A percentile compares a stretch with the other conserved stretches of the same genome.
Conservation (phyloP, 2,113 vertebrate species). For the Bothrops jararaca region DNA sequence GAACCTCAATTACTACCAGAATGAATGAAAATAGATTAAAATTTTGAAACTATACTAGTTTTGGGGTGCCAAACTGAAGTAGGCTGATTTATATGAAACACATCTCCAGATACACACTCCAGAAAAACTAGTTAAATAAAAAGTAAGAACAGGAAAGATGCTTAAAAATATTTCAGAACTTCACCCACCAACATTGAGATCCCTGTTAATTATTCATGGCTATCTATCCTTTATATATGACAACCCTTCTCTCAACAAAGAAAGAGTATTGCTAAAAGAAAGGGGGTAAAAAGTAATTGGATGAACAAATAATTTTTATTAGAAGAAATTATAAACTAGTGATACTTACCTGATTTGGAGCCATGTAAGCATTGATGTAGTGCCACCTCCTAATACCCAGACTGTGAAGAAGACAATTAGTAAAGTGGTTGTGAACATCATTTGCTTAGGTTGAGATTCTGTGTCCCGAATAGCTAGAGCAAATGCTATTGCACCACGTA, state of each 20-base stretch:
- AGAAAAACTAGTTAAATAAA: neutral
- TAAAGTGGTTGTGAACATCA: constrained; percentile 80
- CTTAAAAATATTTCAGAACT: neutral
- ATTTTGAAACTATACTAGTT: neutral
- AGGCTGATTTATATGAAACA: neutral
- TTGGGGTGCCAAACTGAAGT: neutral
- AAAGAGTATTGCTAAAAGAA: rapidly evolving
- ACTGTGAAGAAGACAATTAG: constrained; percentile 79
- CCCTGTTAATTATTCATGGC: neutral
- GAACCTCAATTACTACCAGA: neutral
- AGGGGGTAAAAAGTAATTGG: neutral
- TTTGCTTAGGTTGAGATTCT: constrained; percentile 66
- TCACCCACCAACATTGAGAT: neutral
- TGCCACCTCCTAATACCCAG: constrained; percentile 78
- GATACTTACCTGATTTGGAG: constrained; percentile 82
- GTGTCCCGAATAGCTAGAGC: constrained; percentile 77
- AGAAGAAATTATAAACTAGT: neutral
- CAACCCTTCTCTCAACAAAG: neutral
- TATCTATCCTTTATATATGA: neutral
- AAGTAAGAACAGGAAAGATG: neutral
- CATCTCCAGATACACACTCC: neutral
- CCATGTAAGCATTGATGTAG: constrained; percentile 73
- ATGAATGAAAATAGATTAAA: neutral
- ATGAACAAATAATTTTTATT: rapidly evolving
- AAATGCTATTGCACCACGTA: constrained; percentile 81